These are phyloP conservation scores for Axinella damicornis DNA, from an alignment of 37 sponge, comb jelly and placozoan species.

Conservation along the genomic window DNA sequence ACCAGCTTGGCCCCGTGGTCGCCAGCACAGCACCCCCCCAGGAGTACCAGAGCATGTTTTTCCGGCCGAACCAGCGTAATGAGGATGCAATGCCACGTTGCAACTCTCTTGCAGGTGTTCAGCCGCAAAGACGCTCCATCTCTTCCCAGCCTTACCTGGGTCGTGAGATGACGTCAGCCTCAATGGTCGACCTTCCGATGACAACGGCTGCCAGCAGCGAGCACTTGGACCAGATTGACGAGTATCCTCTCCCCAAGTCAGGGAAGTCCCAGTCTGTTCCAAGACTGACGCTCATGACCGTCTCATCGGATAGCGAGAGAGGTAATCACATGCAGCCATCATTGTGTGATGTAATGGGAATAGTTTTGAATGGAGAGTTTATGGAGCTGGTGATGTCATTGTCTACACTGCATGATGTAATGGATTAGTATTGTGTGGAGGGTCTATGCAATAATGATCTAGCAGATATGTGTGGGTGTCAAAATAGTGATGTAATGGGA, in stretches of 20 bases:
- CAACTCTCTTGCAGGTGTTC: conserved; percentile 14
- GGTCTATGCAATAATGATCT: no score
- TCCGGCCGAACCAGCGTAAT: neutral
- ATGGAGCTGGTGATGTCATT: no score
- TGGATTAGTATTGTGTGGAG: no score
- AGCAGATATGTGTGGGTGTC: no score
- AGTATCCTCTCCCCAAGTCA: conserved; percentile 34
- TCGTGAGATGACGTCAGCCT: conserved; percentile 38
- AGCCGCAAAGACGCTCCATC: neutral
- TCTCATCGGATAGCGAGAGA: conserved; percentile 37
- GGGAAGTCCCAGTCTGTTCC: conserved; percentile 76
- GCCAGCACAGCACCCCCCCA: neutral
- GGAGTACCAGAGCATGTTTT: neutral
- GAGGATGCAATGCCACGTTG: conserved; percentile 8
- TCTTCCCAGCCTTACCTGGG: neutral
- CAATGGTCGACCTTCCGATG: conserved; percentile 70
- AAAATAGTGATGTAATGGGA: neutral
- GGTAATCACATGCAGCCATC: neutral
- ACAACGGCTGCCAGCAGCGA: conserved; percentile 28
- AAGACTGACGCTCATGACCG: conserved; percentile 50
- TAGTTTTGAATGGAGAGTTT: neutral
- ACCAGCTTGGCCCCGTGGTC: neutral
- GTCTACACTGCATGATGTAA: no score
- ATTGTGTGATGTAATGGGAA: neutral
- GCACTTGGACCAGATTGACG: conserved; percentile 47